Conservation (phyloP, 2,797 vertebrate genomes). For the Balearica regulorum region DNA sequence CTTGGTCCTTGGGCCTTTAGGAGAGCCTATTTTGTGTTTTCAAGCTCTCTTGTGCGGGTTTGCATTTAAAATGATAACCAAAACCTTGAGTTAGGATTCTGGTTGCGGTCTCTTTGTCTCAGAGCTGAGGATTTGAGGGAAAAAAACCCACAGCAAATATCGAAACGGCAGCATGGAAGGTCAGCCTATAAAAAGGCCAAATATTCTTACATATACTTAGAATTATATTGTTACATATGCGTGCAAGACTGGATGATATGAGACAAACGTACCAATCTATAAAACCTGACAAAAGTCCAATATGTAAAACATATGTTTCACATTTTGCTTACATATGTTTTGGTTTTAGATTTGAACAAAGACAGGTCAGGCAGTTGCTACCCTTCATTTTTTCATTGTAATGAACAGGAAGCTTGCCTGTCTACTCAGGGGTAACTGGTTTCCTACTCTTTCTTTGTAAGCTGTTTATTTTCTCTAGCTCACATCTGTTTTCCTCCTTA, state of each 20-base stretch:
- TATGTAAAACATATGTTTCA: conserved; percentile 49
- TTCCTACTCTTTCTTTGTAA: conserved; percentile 45
- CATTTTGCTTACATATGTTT: conserved; percentile 58
- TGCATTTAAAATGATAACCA: not conserved
- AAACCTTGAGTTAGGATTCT: not conserved
- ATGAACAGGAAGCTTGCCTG: conserved; percentile 60
- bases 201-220: not conserved
- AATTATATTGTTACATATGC: not conserved
- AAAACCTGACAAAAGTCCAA: conserved; percentile 27
- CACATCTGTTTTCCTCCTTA: not conserved
- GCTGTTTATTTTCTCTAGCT: conserved; percentile 20
- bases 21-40: not conserved
- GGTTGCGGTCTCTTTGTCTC: conserved; percentile 5
- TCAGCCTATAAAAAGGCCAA: not conserved
- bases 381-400: conserved; percentile 56
- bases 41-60: not conserved
- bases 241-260: not conserved
- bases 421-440: conserved; percentile 19
- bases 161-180: not conserved
- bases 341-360: conserved; percentile 56
- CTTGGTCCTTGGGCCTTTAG: not conserved
- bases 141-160: no score
- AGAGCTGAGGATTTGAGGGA: not conserved
- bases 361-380: conserved; percentile 59
- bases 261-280: not conserved